Evolutionary conservation across 2,888 invertebrate genomes (phyloP), one percentile per base, ranked within the genome.

Genomic region (Aphrophora alni): DNA sequence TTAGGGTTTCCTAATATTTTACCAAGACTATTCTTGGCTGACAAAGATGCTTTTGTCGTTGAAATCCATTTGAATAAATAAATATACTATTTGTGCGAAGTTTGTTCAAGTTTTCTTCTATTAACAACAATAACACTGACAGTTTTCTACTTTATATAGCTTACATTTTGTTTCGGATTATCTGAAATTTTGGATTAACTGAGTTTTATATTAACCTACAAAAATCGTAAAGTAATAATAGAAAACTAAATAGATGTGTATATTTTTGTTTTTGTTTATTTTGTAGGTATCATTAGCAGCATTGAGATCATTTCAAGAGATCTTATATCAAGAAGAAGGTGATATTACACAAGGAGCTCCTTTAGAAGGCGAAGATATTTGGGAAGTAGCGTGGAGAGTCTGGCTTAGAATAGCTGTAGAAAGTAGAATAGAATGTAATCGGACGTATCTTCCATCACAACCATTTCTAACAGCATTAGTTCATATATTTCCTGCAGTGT

Each of bases 291-390:
- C 98, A 0, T 91, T 99, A 85, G 97, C 98, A 1, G 98, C 98
- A 0, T 89, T 99, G 8, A 98, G 98, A 89, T 97, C 98, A 17
- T 96, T 99, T 89, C 98, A 99, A 90, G 98, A 99, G 88, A 96
- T 98, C 85, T 91, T 98, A 84, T 93, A 94, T 85, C 87, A 90
- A 72, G 92, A 92, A 85, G 93, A 93, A 86, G 77, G 33, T n/a
- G 81, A 80, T 38, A 69, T 73, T 17, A 72, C 74, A 10, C 25
- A 33, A 77, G 69, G 69, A 10, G 26, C 80, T 25, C 78, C 71
- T 24, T 59, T 76, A 7, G 81, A 74, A 2, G 82, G 81, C n/a
- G 82, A 86, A 83, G 90, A 93, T 84, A 90, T 95, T 86, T 96
- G 96, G 96, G 90, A 90, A 69, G 92, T 93, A 78, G 96, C 95